A percentile compares a stretch with the other conserved stretches of the same genome.
Evolutionary conservation across 2,888 invertebrate genomes (phyloP).

Genomic region (Hypomecis atomaria): DNA sequence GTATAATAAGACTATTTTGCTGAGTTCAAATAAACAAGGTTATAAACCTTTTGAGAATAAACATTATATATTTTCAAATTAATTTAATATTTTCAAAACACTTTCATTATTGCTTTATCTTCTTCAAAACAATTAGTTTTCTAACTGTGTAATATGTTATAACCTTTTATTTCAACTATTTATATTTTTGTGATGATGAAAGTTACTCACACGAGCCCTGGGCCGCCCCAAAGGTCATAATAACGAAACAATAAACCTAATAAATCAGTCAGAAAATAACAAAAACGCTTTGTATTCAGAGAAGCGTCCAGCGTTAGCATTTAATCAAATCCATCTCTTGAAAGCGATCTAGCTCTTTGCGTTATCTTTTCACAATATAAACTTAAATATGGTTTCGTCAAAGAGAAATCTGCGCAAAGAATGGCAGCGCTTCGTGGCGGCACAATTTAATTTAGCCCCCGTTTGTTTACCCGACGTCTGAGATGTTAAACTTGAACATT

Average conservation of each 20-base stretch:
- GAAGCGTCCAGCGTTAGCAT: slow-evolving; percentile 21
- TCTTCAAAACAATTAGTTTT: too few relatives aligned
- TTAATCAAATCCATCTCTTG: slow-evolving; percentile 38
- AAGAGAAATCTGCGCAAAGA: slow-evolving; percentile 49
- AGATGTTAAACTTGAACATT: slow-evolving; percentile 50
- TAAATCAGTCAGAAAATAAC: slow-evolving; percentile 27
- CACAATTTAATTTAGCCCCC: slow-evolving; percentile 59
- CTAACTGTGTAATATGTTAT: too few relatives aligned
- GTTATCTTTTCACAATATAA: slow-evolving; percentile 46
- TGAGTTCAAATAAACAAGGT: too few relatives aligned
- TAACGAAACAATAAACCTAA: slow-evolving; percentile 23
- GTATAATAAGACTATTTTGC: too few relatives aligned
- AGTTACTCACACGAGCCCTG: background rate
- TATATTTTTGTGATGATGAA: too few relatives aligned
- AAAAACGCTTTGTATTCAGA: slow-evolving; percentile 28
- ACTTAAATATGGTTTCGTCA: slow-evolving; percentile 50
- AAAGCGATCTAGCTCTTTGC: slow-evolving; percentile 37
- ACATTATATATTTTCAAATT: too few relatives aligned
- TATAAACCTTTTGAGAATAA: too few relatives aligned
- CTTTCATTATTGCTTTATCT: too few relatives aligned
- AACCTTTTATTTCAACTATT: too few relatives aligned
- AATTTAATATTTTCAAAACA: too few relatives aligned
- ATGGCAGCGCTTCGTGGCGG: slow-evolving; percentile 48
- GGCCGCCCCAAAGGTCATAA: background rate
- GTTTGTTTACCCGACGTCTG: slow-evolving; percentile 49